Evolutionary conservation across 2,113 vertebrate species (phyloP).

Genomic region (Lamprologus ornatipinnis): DNA sequence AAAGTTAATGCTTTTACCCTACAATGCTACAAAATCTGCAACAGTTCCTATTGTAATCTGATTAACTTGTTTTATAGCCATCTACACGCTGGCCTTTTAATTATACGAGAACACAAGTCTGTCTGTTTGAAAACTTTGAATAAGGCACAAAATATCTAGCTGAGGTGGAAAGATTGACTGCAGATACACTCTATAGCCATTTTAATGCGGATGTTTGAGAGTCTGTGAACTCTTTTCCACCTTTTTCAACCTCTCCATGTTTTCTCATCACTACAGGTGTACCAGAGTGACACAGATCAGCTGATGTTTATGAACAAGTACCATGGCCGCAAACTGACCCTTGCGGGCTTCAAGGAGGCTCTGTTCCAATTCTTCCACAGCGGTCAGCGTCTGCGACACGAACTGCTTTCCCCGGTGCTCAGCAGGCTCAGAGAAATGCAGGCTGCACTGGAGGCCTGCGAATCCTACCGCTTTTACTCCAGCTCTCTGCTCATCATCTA

Average conservation of each 20-base stretch:
- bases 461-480: slow-evolving; percentile 97
- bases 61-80: neutral
- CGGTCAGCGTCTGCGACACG: slow-evolving; percentile 80
- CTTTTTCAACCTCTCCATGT: neutral
- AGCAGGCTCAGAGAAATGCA: slow-evolving; percentile 86
- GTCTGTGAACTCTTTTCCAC: neutral
- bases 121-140: neutral
- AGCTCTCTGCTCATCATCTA: slow-evolving; percentile 96
- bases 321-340: slow-evolving; percentile 86
- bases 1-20: neutral
- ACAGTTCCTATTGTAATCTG: neutral
- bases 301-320: slow-evolving; percentile 98
- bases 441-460: slow-evolving; percentile 84
- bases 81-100: neutral
- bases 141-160: neutral
- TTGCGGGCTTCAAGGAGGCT: slow-evolving; percentile 91
- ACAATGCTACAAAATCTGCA: neutral
- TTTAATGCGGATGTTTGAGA: neutral
- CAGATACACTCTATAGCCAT: neutral
- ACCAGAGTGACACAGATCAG: slow-evolving; percentile 87
- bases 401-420: slow-evolving; percentile 87
- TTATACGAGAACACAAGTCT: neutral
- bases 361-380: slow-evolving; percentile 96
- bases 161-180: neutral
- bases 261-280: slow-evolving; percentile 76